A percentile compares a stretch with the other conserved stretches of the same genome.
Evolutionary conservation across 2,113 vertebrate genomes (phyloP).

Genomic region (Ifrita kowaldi): DNA sequence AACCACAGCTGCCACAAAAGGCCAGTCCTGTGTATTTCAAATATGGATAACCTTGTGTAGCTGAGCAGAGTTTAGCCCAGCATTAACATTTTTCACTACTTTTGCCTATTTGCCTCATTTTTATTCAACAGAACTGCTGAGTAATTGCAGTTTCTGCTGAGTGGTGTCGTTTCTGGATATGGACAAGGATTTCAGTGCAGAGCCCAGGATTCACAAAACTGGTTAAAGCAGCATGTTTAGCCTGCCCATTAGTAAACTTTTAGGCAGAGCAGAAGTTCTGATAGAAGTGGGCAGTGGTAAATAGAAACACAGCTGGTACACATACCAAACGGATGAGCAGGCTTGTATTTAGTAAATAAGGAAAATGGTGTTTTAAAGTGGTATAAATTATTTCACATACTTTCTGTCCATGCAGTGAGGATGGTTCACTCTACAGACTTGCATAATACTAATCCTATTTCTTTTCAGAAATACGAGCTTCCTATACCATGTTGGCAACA

Average conservation of each 20-base stretch:
- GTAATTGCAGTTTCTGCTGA: background rate
- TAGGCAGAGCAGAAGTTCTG: background rate
- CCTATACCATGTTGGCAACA: background rate
- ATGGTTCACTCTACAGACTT: background rate
- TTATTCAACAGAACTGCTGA: background rate
- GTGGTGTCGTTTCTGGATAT: background rate
- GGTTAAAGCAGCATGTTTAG: background rate
- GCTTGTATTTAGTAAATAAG: background rate
- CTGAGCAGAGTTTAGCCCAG: background rate
- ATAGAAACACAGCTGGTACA: background rate
- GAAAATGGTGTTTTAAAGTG: background rate
- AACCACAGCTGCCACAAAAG: background rate
- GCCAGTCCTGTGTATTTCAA: background rate
- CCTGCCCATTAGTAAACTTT: background rate
- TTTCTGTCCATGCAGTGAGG: background rate
- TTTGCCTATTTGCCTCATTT: background rate
- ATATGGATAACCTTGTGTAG: background rate
- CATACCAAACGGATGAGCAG: background rate
- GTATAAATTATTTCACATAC: background rate
- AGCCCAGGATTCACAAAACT: background rate
- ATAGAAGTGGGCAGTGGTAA: background rate
- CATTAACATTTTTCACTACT: background rate
- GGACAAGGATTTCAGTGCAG: background rate
- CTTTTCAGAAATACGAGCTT: background rate
- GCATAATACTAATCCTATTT: background rate